Evolutionary conservation across 2,797 vertebrate species (phyloP).

Genomic region (Cossypha caffra): DNA sequence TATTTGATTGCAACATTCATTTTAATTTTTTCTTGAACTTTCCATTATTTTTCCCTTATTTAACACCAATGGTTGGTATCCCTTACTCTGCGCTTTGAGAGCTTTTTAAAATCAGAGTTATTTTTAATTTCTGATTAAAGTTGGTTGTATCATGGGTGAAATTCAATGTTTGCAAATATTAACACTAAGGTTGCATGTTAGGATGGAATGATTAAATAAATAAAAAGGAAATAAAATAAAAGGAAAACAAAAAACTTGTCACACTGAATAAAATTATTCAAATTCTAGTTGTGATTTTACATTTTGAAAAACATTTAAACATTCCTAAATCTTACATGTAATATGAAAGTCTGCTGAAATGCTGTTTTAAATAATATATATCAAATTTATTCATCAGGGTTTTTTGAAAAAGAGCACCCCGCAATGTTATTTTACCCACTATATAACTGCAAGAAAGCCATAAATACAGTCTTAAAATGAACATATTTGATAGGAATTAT

Average conservation of each 20-base stretch:
- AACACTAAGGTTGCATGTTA: not conserved
- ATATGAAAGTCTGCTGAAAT: not conserved
- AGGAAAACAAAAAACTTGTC: not conserved
- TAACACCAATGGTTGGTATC: not conserved
- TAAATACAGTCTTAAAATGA: not conserved
- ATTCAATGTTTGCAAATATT: not conserved
- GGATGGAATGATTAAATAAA: not conserved
- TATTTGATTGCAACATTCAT: not conserved
- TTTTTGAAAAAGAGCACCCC: not conserved
- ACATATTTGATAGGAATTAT: not conserved
- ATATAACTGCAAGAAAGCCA: not conserved
- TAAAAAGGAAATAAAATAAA: not conserved
- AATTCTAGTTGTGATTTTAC: not conserved
- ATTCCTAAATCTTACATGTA: not conserved
- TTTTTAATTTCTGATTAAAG: not conserved
- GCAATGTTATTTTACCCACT: rapidly evolving
- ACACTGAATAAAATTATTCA: not conserved
- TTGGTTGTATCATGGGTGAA: not conserved
- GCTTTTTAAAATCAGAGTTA: not conserved
- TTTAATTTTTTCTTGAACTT: not conserved
- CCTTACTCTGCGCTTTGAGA: not conserved
- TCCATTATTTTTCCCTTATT: not conserved
- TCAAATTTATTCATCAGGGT: not conserved
- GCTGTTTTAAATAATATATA: not conserved
- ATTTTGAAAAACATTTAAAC: not conserved